Base-by-base conservation (phyloP, 2,888 invertebrate species). In the Octodonta nipae region DNA sequence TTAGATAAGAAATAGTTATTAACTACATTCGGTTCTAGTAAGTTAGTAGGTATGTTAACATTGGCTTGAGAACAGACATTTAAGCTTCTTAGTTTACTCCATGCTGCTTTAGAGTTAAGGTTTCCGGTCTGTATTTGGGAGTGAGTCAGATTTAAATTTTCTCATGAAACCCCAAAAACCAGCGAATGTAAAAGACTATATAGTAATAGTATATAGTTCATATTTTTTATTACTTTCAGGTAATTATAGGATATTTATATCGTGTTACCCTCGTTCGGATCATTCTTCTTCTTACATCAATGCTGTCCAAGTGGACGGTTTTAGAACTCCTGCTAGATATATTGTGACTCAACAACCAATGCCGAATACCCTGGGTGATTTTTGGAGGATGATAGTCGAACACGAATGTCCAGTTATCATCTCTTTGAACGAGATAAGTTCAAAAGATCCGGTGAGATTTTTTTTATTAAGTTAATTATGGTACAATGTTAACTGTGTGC, bases 321-420 rank as follows among this genome's bases (percentile, higher is more conserved):
- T 53, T 41, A 51, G 55, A 16, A 53, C 33, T 15, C 45, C 45
- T 3, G 56, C 56, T 33, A 57, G 60, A 35, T 66, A 57, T 33
- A 53, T 67, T 5, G 62, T 60, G 0, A 62, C 66, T 1, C 65
- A 66, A 39, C 53, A 61, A 24, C 66, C 67, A 0, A 33, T 66
- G 40, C 58, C 58, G 1, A 48, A 54, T n/a, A 67, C 66, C 2
- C 32, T 62, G 2, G 52, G 49, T 4, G 65, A 66, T 46, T 67
- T 66, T 37, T 67, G 67, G 66, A 53, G 65, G 39, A 47, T 66
- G 50, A 44, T 65, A 0, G 45, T 51, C 2, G 63, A 65, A 33
- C 50, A 56, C 16, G 50, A 58, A 31, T 47, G 58, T n/a, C 49
- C 52, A 27, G 47, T 60, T 1, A 54, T 67, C 15, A 44, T 67